Evolutionary conservation across 2,797 vertebrate genomes (phyloP), one percentile per base, ranked within the genome.

Genomic region (Chaetophractus vellerosus): DNA sequence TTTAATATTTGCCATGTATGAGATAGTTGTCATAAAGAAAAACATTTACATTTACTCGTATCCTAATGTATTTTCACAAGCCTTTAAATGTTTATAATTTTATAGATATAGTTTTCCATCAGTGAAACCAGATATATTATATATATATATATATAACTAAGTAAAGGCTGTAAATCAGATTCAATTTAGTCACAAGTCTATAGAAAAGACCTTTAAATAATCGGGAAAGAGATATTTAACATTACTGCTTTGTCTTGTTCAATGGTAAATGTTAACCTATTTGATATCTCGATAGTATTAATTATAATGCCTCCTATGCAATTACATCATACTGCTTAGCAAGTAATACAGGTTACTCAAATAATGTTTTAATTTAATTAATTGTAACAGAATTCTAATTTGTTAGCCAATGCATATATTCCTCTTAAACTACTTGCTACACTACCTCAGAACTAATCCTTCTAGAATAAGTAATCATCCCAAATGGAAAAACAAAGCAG

Each of bases 211-310:
- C 38, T 57, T 63, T 41, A 81, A 94, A 83, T 90, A 91, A 92
- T 82, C 71, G 92, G 18, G 23, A 38, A 38, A 38, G 38, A 38
- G 38, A 38, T 38, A 38, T 38, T 38, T 38, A 38, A 38, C 38
- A 38, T 93, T 97, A 96, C 90, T 96, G 94, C 90, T 97, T 94
- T 66, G 36, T 88, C 26, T 90, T 91, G 78, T 52, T 81, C 96
- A 97, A 91, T 45, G n/a, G 55, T 91, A 21, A 90, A 85, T 89
- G 90, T 86, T 63, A 90, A 82, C 61, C 55, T 96, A 88, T 86
- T 15, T 76, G 61, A 76, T 78, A 88, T 50, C 14, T 75, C 38
- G 3, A 38, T 38, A 38, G 38, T 38, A 3, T 38, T 38, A 6
- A 38, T 38, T 38, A 38, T 38, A 55, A 91, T 75, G 36, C 81